Base-by-base conservation (phyloP, 1,140 invertebrate species). In the Polyergus mexicanus region DNA sequence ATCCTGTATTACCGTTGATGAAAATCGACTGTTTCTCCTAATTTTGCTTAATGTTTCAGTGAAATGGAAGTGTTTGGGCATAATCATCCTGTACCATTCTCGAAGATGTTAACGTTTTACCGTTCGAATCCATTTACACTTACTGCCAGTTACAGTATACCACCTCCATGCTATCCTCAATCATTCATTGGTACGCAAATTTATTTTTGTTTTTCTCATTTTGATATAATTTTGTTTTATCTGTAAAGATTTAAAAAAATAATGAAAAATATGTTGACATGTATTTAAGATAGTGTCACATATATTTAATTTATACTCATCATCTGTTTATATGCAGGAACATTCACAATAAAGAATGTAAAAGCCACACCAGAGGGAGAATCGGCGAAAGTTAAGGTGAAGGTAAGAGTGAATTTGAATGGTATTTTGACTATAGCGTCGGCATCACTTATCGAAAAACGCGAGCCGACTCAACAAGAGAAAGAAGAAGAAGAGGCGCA, bases 71-170 rank as follows among this genome's bases (percentile, higher is more conserved):
- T 99, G 65, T 99, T 99, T 94, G 97, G 97, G 19, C 95, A 97
- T 63, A 98, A 98, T 95, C 98, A 99, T 95, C 95, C 97, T 28
- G 96, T 98, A 72, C 99, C 99, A 19, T 99, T 98, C 93, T 98
- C 98, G 0, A 99, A 99, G 93, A 97, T 99, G 96, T 94, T 99
- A 54, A 99, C 99, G 2, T 98, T 99, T 93, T 98, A 98, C 93
- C 96, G 98, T 86, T 97, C 97, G 86, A 98, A 97, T 93, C 97
- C 98, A 22, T 99, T 99, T 94, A 96, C 96, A 65, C 95, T 99
- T 63, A 97, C 97, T 87, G 98, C 98, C 16, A 96, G 96, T 90
- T 99, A 99, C 93, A 95, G 95, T 47, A 95, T 96, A 74, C 95
- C 96, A 88, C 96, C 97, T 85, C 97, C 97, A 47, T 96, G 96